A percentile compares a stretch with the other conserved stretches of the same genome.
Evolutionary conservation across 2,797 vertebrate species (phyloP).

Genomic region (Tarsius wallacei): DNA sequence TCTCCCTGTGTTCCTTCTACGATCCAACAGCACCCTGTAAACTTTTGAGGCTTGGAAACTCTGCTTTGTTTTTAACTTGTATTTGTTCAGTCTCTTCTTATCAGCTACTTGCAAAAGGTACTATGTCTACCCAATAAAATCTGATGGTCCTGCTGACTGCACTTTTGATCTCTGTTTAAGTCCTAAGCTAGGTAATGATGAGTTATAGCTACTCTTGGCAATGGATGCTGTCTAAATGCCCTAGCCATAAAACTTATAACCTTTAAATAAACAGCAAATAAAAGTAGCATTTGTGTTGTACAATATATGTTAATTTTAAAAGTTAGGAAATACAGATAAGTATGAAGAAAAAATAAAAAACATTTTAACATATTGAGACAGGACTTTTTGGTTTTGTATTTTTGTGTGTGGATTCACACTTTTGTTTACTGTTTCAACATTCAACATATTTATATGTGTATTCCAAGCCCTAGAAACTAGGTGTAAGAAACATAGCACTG

Average conservation of each 20-base stretch:
- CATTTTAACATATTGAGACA: background rate
- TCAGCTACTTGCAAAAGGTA: background rate
- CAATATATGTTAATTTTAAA: constrained; percentile 21
- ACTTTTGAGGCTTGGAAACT: background rate
- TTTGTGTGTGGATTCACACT: background rate
- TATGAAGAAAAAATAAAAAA: background rate
- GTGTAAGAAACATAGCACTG: background rate
- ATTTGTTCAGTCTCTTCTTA: background rate
- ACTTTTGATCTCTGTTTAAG: background rate
- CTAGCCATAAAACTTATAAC: background rate
- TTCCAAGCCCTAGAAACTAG: background rate
- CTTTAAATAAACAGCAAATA: constrained; percentile 7
- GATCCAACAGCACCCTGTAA: background rate
- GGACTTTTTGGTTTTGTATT: background rate
- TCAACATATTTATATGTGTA: background rate
- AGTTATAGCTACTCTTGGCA: background rate
- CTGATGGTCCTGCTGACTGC: too few relatives aligned
- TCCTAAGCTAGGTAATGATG: background rate
- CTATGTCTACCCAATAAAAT: background rate
- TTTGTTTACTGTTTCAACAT: background rate
- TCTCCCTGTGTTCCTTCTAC: background rate
- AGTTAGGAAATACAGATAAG: background rate
- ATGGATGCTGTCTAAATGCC: background rate
- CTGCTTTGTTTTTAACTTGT: constrained; percentile 29
- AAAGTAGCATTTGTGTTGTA: constrained; percentile 49